Percentiles rank a stretch among this genome's conserved stretches.
phyloP scores from a whole-genome alignment of 2,888 invertebrate species.

The Myathropa florea region DNA sequence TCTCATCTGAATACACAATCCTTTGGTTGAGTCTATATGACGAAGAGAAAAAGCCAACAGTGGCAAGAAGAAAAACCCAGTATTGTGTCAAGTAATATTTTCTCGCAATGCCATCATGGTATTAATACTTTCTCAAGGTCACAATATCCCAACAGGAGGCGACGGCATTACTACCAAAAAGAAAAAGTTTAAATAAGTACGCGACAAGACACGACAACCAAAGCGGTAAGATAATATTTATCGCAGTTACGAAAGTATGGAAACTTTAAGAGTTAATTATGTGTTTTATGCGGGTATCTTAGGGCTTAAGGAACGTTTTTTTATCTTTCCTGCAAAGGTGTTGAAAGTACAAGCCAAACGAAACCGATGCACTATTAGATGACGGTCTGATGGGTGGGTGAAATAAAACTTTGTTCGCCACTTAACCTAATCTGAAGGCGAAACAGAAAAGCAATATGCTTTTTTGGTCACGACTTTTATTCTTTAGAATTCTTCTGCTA shows the following conservation, averaged over 20 bases:
- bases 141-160: no score
- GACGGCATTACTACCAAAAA: no score
- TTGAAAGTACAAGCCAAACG: not conserved
- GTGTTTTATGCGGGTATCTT: not conserved
- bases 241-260: not conserved
- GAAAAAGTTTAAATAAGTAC: no score
- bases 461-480: no score
- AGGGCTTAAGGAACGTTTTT: not conserved
- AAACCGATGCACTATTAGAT: not conserved
- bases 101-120: no score
- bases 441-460: not conserved
- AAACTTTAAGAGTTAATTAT: not conserved
- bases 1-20: no score
- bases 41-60: no score
- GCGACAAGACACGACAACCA: not conserved
- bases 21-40: no score
- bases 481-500: no score
- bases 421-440: not conserved
- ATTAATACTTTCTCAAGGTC: no score
- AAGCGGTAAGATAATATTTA: not conserved
- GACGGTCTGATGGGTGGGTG: not conserved
- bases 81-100: no score
- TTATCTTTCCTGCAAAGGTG: not conserved
- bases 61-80: no score
- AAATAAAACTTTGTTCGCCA: not conserved